Base-by-base conservation (phyloP, 2,797 vertebrate species). In the Phaenicophaeus curvirostris region DNA sequence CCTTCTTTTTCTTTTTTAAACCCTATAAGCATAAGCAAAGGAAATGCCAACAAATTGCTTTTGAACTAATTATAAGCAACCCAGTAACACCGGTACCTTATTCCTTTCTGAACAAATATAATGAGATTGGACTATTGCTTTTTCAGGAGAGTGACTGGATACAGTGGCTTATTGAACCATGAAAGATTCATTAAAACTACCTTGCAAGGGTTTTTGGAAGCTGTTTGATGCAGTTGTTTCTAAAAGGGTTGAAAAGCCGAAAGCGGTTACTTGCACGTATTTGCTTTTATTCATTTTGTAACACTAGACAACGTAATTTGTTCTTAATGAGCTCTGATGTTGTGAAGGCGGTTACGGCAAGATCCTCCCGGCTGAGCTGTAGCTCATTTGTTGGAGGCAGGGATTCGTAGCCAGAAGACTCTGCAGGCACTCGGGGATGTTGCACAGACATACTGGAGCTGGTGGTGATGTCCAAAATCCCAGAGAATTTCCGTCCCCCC, bases 111-210 rank as follows among this genome's bases (percentile, higher is more conserved):
- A 89, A 50, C 91, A 77, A 91, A 79, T 75, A 76, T 57, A 93
- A 92, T 94, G 93, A 95, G 85, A 89, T 94, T 90, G 3, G 24
- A 93, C 62, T 73, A 53, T 67, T 63, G 53, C 61, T 89, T 91
- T 79, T 59, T 93, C 81, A 80, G 83, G 63, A 96, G 59, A 81
- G 62, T 87, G 73, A 94, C 81, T 93, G 96, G 89, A 88, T 94
- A 59, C 28, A 95, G 74, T 85, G 85, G 84, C 33, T 93, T 81
- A 90, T 67, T 91, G 94, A 96, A 95, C 91, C 87, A 62, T 93
- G 92, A 96, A 92, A 95, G 73, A 90, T 74, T 90, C 80, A 92
- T 97, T 94, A 92, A 94, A 96, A 85, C 51, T 55, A 82, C n/a
- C 31, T 85, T 65, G 57, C 16, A 69, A 75, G 19, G 25, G 1